Conservation (phyloP, 2,797 vertebrate genomes). For the Glossophaga mutica region DNA sequence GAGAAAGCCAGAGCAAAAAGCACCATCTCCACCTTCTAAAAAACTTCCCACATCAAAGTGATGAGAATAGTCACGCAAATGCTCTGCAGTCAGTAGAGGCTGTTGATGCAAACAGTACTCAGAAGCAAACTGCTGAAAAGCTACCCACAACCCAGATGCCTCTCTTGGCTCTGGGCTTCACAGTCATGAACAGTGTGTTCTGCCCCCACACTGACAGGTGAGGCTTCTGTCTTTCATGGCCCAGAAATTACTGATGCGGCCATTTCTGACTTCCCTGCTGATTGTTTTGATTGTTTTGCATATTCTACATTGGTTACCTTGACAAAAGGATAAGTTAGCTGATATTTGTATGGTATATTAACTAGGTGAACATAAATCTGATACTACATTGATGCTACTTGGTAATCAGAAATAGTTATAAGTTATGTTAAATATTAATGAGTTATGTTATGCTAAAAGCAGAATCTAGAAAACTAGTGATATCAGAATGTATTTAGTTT, state of each 20-base stretch:
- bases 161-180: not conserved
- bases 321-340: constrained; percentile 51
- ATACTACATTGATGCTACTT: constrained; percentile 76
- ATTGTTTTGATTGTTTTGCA: constrained; percentile 25
- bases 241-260: not conserved
- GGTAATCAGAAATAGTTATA: constrained; percentile 73
- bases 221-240: not conserved
- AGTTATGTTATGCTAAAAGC: not conserved
- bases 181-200: not conserved
- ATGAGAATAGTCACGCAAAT: constrained; percentile 63
- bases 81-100: constrained; percentile 45
- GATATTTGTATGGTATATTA: constrained; percentile 58
- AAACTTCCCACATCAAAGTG: constrained; percentile 74
- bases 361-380: not conserved
- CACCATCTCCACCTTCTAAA: constrained; percentile 86
- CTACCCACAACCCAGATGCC: constrained; percentile 67
- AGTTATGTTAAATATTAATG: constrained; percentile 48
- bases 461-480: constrained; percentile 41
- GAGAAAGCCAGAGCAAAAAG: constrained; percentile 89
- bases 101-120: not conserved
- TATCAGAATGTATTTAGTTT: constrained; percentile 22
- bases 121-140: constrained; percentile 45
- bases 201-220: not conserved
- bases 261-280: constrained; percentile 53
- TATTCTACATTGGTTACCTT: constrained; percentile 50